Evolutionary conservation across 2,113 vertebrate genomes (phyloP), one percentile per base, ranked within the genome.

Genomic region (Neolamprologus sp.): DNA sequence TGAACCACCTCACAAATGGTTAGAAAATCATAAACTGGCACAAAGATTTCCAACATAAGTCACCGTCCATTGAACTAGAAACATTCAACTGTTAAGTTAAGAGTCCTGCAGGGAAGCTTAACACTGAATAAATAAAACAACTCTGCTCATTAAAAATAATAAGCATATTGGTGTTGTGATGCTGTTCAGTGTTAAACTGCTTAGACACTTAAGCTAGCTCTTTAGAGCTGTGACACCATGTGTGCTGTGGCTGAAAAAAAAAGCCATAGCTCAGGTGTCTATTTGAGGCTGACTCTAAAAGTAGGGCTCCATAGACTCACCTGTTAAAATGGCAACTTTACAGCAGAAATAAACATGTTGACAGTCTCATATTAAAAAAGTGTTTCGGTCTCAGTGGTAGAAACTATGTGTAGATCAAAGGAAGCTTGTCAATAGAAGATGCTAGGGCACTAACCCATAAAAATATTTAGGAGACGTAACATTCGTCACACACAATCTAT

Each of bases 141-240:
- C 21, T 73, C 5, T 9, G 37, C 57, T 60, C 57, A 60, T 40
- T 71, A 26, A 73, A 73, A 73, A 45, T 45, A 73, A 26, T 73
- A 47, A 75, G 3, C 68, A 75, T 17, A 1, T 45, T 45, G 37
- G 40, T 47, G 21, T 45, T 0, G 14, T 17, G 68, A 73, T 45
- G 17, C 6, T 63, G n/a, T 71, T 42, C 0, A 42, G 0, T 17
- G 13, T 45, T 73, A 17, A 45, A 3, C 21, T 73, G 40, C 68
- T 26, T 45, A 1, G 68, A 47, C 40, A 47, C 14, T 0, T 26
- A 5, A 10, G 68, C 3, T 71, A 23, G 35, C 0, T 17, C 5
- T 26, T 16, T 26, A 45, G 40, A 47, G 40, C 1, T 17, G 40
- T 73, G 68, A 73, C 68, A 47, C 40, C 68, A 28, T 17, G 68